Percentiles rank a stretch among this genome's conserved stretches.
These are phyloP conservation scores for Rhabdornis inornatus DNA, from an alignment of 2,113 vertebrate genomes.

Conservation along the genomic window DNA sequence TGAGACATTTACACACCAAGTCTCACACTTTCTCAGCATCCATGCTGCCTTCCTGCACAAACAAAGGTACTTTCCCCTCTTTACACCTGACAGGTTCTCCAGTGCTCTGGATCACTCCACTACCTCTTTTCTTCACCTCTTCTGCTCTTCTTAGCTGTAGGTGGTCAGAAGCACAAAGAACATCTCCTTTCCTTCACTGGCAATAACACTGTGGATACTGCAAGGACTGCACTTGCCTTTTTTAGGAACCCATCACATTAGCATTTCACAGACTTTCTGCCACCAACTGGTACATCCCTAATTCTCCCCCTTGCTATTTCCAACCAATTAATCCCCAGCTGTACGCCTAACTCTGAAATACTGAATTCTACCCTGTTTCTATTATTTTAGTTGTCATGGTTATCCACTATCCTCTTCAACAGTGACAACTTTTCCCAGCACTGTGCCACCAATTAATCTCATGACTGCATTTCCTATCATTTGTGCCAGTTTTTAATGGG, in stretches of 20 bases:
- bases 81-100: neutral
- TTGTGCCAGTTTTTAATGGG: neutral
- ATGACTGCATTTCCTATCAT: neutral
- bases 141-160: neutral
- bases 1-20: neutral
- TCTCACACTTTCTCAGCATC: neutral
- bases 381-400: neutral
- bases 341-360: neutral
- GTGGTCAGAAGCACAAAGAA: neutral
- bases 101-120: neutral
- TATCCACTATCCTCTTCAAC: neutral
- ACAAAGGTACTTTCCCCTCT: neutral
- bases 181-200: neutral
- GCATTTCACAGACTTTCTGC: slow-evolving; percentile 25
- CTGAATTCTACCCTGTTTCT: neutral
- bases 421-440: neutral
- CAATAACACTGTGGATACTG: neutral
- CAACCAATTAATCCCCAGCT: neutral
- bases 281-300: neutral
- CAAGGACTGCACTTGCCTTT: neutral
- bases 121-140: neutral
- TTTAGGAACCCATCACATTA: neutral
- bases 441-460: neutral
- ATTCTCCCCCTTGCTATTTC: neutral
- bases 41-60: neutral